These are phyloP conservation scores for Gallinago jamesoni DNA, from an alignment of 2,113 vertebrate genomes.

Conservation along the genomic window DNA sequence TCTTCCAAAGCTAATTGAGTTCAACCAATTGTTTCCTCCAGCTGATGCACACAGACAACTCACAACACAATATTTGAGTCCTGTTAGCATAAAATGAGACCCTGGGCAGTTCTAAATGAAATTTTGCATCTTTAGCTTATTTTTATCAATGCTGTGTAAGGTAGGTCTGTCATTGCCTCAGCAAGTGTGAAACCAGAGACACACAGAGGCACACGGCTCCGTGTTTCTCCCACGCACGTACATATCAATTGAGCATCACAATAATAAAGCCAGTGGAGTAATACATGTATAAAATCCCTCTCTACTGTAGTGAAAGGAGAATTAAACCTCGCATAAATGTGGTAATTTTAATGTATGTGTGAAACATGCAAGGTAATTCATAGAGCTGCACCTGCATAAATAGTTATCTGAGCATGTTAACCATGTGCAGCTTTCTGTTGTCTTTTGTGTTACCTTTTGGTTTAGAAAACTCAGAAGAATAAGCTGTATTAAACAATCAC, in stretches of 20 bases:
- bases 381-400: not conserved
- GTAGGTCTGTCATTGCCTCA: not conserved
- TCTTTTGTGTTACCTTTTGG: not conserved
- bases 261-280: not conserved
- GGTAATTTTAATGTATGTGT: not conserved
- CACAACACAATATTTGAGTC: not conserved
- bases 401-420: not conserved
- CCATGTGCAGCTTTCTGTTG: not conserved
- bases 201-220: rapidly evolving
- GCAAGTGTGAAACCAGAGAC: not conserved
- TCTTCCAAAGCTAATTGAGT: not conserved
- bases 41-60: not conserved
- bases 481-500: not conserved
- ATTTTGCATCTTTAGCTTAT: not conserved
- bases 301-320: not conserved
- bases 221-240: not conserved
- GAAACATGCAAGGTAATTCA: not conserved
- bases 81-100: not conserved
- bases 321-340: not conserved
- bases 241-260: not conserved
- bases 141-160: not conserved
- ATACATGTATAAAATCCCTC: not conserved
- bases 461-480: not conserved
- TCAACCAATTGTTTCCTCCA: not conserved
- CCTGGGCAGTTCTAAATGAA: not conserved